phyloP scores from a whole-genome alignment of 1,140 invertebrate genomes.

The Ylistrum balloti region DNA sequence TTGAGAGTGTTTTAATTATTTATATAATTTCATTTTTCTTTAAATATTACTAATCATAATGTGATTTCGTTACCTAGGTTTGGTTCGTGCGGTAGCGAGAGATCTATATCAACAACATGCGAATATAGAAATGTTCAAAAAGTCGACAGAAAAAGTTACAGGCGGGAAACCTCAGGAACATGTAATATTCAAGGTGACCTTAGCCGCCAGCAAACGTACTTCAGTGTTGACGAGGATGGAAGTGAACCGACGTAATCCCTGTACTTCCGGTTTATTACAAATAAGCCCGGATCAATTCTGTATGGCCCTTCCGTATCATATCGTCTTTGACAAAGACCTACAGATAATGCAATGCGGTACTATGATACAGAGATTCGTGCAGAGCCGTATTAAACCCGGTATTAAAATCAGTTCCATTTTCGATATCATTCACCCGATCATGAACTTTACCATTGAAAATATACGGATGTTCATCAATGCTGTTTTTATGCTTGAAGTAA shows the following conservation, averaged over 20 bases:
- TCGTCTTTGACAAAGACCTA: constrained; percentile 81
- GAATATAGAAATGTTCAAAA: constrained; percentile 57
- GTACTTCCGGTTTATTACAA: constrained; percentile 59
- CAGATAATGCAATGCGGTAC: constrained; percentile 79
- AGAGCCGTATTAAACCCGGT: constrained; percentile 89
- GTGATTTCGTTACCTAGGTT: constrained; percentile 59
- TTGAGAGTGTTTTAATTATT: too few species aligned
- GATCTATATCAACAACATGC: constrained; percentile 71
- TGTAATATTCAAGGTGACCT: constrained; percentile 66
- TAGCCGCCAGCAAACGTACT: constrained; percentile 50
- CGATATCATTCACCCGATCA: constrained; percentile 80
- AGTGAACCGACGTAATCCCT: constrained; percentile 49
- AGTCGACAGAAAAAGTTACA: constrained; percentile 58
- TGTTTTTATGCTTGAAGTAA: constrained; percentile 72
- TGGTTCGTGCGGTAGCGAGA: constrained; percentile 70
- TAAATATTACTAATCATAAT: too few species aligned
- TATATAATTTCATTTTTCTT: too few species aligned
- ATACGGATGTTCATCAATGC: constrained; percentile 77
- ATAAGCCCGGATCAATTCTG: constrained; percentile 72
- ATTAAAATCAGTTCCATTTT: constrained; percentile 75
- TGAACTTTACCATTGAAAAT: constrained; percentile 79
- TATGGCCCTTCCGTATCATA: constrained; percentile 82
- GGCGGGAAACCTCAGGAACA: constrained; percentile 68
- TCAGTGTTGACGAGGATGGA: constrained; percentile 44
- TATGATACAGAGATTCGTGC: constrained; percentile 80